Conservation (phyloP, 2,113 vertebrate species). For the Stictonetta naevosa region DNA sequence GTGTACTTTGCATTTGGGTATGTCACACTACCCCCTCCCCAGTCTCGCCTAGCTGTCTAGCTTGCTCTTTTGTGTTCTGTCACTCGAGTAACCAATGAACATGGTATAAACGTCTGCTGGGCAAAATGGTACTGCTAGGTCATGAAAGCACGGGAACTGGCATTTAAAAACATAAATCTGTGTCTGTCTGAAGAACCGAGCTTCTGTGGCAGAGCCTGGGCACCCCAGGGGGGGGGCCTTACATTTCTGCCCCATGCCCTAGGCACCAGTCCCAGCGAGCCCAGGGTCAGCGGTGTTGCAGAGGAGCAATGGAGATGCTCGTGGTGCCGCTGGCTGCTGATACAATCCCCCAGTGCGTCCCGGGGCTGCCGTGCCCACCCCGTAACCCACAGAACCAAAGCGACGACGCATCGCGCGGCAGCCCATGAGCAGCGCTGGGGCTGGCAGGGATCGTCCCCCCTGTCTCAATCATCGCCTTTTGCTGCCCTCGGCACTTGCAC, state of each 20-base stretch:
- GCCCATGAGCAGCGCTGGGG: background rate
- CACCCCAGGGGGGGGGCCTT: background rate
- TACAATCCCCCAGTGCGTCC: too few species aligned
- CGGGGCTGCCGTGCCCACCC: background rate
- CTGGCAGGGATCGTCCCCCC: background rate
- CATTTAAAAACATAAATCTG: background rate
- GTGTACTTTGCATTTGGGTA: constrained; percentile 23
- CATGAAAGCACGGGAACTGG: constrained; percentile 32
- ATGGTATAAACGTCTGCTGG: constrained; percentile 50
- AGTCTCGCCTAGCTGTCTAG: constrained; percentile 1
- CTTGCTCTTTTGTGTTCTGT: constrained; percentile 8
- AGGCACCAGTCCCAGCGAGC: too few species aligned
- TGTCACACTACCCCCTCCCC: background rate
- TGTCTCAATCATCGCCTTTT: background rate
- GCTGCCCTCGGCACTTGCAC: background rate
- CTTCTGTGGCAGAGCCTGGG: background rate
- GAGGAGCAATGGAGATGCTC: too few species aligned
- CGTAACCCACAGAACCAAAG: background rate
- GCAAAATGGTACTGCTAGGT: constrained; percentile 39
- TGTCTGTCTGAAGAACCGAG: background rate
- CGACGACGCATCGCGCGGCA: background rate
- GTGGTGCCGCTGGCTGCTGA: too few species aligned
- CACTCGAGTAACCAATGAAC: constrained; percentile 58
- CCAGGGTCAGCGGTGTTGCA: too few species aligned
- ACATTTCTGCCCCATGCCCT: background rate